phyloP scores from a whole-genome alignment of 2,113 vertebrate species.

The Aphelocoma coerulescens region DNA sequence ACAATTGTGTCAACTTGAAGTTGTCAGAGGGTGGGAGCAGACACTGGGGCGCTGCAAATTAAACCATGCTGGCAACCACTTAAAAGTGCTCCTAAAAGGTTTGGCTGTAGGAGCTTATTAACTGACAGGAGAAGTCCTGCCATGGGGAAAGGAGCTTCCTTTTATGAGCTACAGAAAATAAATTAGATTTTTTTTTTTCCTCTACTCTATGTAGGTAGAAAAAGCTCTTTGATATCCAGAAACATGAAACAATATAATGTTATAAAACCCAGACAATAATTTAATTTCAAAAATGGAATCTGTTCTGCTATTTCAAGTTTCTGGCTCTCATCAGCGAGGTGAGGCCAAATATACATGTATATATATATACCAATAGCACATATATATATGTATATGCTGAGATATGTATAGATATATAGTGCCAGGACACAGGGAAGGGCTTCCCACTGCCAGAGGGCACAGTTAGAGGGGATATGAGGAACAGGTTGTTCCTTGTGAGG shows the following conservation, averaged over 20 bases:
- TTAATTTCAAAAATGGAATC: not conserved
- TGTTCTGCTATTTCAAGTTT: not conserved
- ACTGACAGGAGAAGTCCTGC: conserved; percentile 12
- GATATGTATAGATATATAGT: too few species aligned
- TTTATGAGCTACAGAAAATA: conserved; percentile 24
- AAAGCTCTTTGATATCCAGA: not conserved
- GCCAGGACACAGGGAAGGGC: not conserved
- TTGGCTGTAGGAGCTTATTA: conserved; percentile 33
- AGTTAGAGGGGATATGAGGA: not conserved
- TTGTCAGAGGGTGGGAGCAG: conserved; percentile 52
- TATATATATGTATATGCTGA: not conserved
- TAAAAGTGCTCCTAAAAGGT: not conserved
- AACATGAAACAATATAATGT: not conserved
- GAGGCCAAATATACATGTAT: not conserved
- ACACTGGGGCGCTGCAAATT: conserved; percentile 56
- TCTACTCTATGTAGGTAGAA: not conserved
- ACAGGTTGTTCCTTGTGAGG: not conserved
- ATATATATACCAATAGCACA: too few species aligned
- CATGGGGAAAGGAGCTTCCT: not conserved
- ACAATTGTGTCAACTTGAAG: conserved; percentile 63
- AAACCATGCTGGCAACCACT: conserved; percentile 48
- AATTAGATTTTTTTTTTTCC: not conserved
- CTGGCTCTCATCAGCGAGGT: not conserved
- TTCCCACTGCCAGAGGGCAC: not conserved
- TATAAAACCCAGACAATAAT: not conserved